Evolutionary conservation across 2,888 invertebrate species (phyloP).

Genomic region (Amphipyra berbera): DNA sequence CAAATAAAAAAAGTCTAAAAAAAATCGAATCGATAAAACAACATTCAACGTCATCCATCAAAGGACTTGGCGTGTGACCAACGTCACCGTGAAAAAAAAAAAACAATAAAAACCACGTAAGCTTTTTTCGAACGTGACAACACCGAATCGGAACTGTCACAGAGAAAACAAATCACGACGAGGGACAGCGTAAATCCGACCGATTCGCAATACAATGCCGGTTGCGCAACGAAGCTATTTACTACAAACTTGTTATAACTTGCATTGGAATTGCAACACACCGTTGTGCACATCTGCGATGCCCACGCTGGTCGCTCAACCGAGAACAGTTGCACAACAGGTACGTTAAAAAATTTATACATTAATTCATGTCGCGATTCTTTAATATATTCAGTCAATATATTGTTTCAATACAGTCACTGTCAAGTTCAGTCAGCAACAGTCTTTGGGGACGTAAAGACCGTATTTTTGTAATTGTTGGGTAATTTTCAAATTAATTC

Average conservation of each 20-base stretch:
- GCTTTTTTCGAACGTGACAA: slow-evolving; percentile 61
- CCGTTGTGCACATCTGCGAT: slow-evolving; percentile 63
- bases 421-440: slow-evolving; percentile 1
- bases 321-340: slow-evolving; percentile 54
- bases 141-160: slow-evolving; percentile 42
- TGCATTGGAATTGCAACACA: slow-evolving; percentile 68
- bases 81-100: slow-evolving; percentile 5
- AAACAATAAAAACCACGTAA: slow-evolving; percentile 11
- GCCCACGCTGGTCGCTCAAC: slow-evolving; percentile 61
- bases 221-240: slow-evolving; percentile 62
- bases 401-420: slow-evolving; percentile 25
- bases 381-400: slow-evolving; percentile 35
- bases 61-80: slow-evolving; percentile 29
- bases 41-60: slow-evolving; percentile 19
- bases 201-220: slow-evolving; percentile 61
- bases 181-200: slow-evolving; percentile 45
- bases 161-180: slow-evolving; percentile 36
- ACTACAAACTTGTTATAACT: slow-evolving; percentile 61
- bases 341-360: slow-evolving; percentile 49
- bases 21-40: not conserved
- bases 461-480: not conserved
- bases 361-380: slow-evolving; percentile 48
- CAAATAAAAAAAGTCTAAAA: not conserved
- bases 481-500: not conserved
- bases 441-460: not conserved